Evolutionary conservation across 2,797 vertebrate genomes (phyloP).

Genomic region (Sebastes trivittatus): DNA sequence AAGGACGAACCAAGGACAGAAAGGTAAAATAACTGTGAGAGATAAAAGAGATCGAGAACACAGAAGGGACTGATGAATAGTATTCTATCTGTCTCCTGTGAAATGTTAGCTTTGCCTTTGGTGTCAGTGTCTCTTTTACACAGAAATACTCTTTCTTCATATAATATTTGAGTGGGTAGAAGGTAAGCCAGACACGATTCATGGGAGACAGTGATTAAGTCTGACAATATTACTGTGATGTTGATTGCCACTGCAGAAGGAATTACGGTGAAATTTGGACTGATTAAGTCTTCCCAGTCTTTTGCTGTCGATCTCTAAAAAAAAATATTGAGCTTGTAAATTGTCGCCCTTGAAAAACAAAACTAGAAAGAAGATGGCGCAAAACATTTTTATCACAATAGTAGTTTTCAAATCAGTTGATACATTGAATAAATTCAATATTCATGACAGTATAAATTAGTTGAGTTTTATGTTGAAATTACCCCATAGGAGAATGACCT

Average conservation of each 20-base stretch:
- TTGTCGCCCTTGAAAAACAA: not conserved
- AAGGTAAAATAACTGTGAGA: constrained; percentile 7
- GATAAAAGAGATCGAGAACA: constrained; percentile 36
- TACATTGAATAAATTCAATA: not conserved
- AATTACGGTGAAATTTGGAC: not conserved
- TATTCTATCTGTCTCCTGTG: constrained; percentile 13
- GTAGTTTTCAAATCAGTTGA: not conserved
- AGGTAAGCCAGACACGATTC: constrained; percentile 1
- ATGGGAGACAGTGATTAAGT: constrained; percentile 1
- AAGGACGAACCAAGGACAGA: constrained; percentile 42
- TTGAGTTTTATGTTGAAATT: not conserved
- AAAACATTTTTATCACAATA: not conserved
- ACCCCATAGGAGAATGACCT: not conserved
- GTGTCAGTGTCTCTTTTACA: constrained; percentile 20
- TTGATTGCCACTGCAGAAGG: not conserved
- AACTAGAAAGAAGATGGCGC: not conserved
- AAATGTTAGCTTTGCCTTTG: constrained; percentile 27
- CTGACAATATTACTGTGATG: constrained; percentile 1
- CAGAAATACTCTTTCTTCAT: not conserved
- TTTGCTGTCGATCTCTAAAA: not conserved
- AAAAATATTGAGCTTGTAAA: not conserved
- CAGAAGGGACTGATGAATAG: constrained; percentile 32
- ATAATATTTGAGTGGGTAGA: not conserved
- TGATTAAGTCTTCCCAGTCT: not conserved
- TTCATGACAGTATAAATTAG: not conserved